Base-by-base conservation (phyloP, 2,113 vertebrate genomes). In the Cervus canadensis region DNA sequence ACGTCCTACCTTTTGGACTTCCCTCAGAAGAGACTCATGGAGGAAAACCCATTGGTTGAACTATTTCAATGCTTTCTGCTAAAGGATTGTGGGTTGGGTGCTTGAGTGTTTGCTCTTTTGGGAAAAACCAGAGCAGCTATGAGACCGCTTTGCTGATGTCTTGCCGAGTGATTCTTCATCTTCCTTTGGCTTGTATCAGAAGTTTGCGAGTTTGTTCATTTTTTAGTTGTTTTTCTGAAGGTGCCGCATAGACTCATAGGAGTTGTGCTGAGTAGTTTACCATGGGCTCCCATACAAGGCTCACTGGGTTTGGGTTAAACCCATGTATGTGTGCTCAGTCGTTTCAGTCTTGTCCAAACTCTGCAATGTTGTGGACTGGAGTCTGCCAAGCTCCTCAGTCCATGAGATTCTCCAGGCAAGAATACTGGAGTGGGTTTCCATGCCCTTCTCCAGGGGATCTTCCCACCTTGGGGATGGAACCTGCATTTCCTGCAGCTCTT, bases 21-120 rank as follows among this genome's bases (percentile, higher is more conserved):
- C 81, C 40, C 26, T 48, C 21, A 60, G 87, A 85, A 96, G 74
- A 89, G n/a, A 40, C 45, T 9, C 7, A 11, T 2, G 6, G 57
- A 36, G 30, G 56, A 45, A 54, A 50, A 17, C 26, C 59, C 62
- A 23, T 5, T 12, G 71, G 52, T 6, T 12, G 71, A 48, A 40
- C 4, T n/a, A 36, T 92, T 91, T 91, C 84, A 16, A 79, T 84
- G 83, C 84, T 78, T 43, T 87, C 60, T 36, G 2, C 33, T 50
- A 74, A 57, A 87, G 60, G n/a, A 36, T 33, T 57, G 86, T 91
- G 78, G 97, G 78, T 40, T 94, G 93, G 93, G 93, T 82, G 25
- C 71, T 84, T 5, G 64, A 95, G 91, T 95, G 92, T 97, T 97
- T 97, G 95, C 30, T 96, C 87, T 96, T 81, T 36, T 91, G 93